phyloP scores from a whole-genome alignment of 2,113 vertebrate species.

The Ammodytes marinus region DNA sequence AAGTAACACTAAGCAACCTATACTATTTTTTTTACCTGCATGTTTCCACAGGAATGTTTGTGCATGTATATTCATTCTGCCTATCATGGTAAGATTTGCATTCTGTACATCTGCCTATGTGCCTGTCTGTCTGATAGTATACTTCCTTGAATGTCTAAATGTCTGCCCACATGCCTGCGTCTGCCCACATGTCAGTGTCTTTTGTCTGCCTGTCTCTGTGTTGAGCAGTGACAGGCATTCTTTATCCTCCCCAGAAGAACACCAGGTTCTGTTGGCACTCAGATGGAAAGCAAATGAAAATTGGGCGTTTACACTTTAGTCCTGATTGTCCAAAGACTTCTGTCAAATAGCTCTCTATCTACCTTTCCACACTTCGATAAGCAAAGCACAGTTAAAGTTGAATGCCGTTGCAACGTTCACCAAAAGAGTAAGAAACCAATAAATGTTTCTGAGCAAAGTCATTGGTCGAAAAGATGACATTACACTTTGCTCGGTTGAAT shows the following conservation, averaged over 20 bases:
- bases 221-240: conserved; percentile 75
- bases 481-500: conserved; percentile 13
- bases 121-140: conserved; percentile 44
- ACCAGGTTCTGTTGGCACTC: conserved; percentile 71
- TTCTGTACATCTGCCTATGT: conserved; percentile 42
- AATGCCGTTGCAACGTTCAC: conserved; percentile 40
- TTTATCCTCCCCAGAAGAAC: conserved; percentile 73
- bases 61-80: neutral
- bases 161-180: conserved; percentile 70
- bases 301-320: conserved; percentile 82
- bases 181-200: conserved; percentile 69
- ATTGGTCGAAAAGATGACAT: conserved; percentile 36
- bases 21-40: neutral
- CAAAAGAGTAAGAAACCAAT: conserved; percentile 39
- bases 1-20: neutral
- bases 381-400: conserved; percentile 42
- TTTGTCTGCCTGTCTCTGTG: conserved; percentile 68
- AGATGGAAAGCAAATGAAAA: conserved; percentile 82
- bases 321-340: conserved; percentile 62
- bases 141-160: neutral
- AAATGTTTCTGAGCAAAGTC: conserved; percentile 25
- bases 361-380: conserved; percentile 70
- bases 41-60: neutral
- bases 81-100: conserved; percentile 9
- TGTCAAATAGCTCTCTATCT: conserved; percentile 36